Base-by-base conservation (phyloP, 2,888 invertebrate genomes). In the Hirtodrosophila cameraria region DNA sequence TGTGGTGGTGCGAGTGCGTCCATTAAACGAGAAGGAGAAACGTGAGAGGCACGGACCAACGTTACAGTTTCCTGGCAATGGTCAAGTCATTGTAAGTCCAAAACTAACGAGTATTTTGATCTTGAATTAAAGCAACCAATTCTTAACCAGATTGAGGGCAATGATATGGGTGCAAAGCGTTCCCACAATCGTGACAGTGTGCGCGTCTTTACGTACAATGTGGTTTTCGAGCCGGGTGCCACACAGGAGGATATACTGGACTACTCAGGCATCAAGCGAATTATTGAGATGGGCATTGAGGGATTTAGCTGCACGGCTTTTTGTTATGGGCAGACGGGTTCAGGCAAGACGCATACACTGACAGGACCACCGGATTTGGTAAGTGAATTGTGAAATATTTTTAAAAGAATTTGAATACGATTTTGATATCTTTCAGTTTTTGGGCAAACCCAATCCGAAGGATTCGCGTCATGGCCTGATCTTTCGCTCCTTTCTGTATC, bases 251-350 rank as follows among this genome's bases (percentile, higher is more conserved):
- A 98, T 87, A 94, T 98, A 38, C 92, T 98, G 60, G 96, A 97
- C 89, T 96, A 96, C 91, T 97, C 96, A 0, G 98, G 98, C 0
- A 94, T 98, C 63, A 97, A 96, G 88, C 93, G 96, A 45, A 94
- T 98, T 11, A 94, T 98, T 57, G 97, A 97, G 89, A 97, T 98
- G 97, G 96, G 97, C 0, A 94, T 98, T 28, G 97, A 97, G 89
- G 98, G 98, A 15, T 98, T 97, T 90, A 95, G 96, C 23, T 97
- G 97, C 88, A 98, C 98, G 0, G 96, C 96, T 18, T 97, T 98
- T 69, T 98, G 98, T 88, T 98, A 98, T 91, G 98, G 98, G 1
- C 98, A 98, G 92, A 98, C 98, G 0, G 98, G 98, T 35, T 97
- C 97, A 75, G 98, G 98, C 3, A 98, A 98, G 92, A 98, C 98